Percentiles rank a stretch among this genome's conserved stretches.
These are phyloP conservation scores for Lemur catta DNA, from an alignment of 2,797 vertebrate species.

Conservation along the genomic window DNA sequence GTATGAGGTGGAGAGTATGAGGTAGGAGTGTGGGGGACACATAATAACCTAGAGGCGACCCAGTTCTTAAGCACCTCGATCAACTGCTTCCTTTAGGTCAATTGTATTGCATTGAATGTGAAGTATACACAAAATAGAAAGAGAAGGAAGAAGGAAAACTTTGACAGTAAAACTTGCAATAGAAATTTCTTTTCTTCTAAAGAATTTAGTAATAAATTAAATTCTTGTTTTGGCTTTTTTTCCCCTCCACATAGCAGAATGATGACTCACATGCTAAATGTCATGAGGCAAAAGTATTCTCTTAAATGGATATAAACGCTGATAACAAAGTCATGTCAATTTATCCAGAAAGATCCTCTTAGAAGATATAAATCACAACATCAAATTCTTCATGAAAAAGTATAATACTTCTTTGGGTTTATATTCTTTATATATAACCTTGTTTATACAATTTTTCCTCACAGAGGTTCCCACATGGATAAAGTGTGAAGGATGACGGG, in stretches of 20 bases:
- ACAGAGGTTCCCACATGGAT: background rate
- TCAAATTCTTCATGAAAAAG: background rate
- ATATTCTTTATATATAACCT: background rate
- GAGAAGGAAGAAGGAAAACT: background rate
- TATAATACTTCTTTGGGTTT: background rate
- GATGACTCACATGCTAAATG: background rate
- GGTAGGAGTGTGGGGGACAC: background rate
- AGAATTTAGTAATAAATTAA: conserved; percentile 23
- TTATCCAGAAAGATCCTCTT: background rate
- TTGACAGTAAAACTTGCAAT: background rate
- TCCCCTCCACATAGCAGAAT: background rate
- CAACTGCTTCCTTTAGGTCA: background rate
- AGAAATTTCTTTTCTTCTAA: background rate
- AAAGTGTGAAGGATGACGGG: background rate
- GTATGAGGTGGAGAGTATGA: background rate
- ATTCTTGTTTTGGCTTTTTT: background rate
- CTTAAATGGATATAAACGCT: background rate
- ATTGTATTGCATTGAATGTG: background rate
- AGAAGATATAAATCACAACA: background rate
- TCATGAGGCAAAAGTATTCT: background rate
- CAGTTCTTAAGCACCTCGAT: background rate
- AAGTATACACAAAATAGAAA: background rate
- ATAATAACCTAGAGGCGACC: background rate
- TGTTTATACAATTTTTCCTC: background rate
- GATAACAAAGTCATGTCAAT: background rate